phyloP scores from a whole-genome alignment of 2,888 invertebrate genomes.

The Psylliodes chrysocephalus region DNA sequence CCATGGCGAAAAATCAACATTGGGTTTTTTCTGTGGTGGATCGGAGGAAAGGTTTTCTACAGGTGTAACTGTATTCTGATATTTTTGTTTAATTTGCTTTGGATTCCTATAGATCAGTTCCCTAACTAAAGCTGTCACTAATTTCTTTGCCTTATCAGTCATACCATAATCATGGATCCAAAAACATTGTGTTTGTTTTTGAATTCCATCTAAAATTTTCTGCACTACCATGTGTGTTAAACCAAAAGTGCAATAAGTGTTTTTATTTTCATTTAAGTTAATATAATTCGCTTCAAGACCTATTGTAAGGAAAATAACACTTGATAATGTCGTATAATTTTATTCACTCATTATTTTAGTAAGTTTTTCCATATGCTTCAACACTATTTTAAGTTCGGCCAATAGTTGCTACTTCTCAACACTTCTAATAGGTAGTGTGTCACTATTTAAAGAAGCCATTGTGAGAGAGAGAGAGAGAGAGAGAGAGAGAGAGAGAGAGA shows the following conservation, averaged over 20 bases:
- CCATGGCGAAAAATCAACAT: constrained; percentile 18
- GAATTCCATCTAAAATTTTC: constrained; percentile 13
- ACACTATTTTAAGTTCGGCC: constrained; percentile 35
- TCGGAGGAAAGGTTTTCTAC: not conserved
- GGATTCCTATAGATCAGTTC: constrained; percentile 5
- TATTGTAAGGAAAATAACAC: constrained; percentile 43
- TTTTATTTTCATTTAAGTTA: not conserved
- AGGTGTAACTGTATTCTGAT: constrained; percentile 4
- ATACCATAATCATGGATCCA: constrained; percentile 24
- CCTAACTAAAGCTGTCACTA: constrained; percentile 13
- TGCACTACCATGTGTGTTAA: constrained; percentile 6
- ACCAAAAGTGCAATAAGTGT: constrained; percentile 14
- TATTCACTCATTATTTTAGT: constrained; percentile 43
- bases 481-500: too few species aligned
- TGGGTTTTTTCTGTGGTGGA: constrained; percentile 10
- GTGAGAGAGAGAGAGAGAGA: too few species aligned
- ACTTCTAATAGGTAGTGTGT: too few species aligned
- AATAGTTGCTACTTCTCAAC: constrained; percentile 46
- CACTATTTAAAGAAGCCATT: not conserved
- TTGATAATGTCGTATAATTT: constrained; percentile 42
- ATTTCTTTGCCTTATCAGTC: constrained; percentile 17
- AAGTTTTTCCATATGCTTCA: constrained; percentile 44
- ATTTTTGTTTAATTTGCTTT: constrained; percentile 6
- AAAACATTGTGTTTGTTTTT: constrained; percentile 15
- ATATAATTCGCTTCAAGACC: constrained; percentile 32